These are phyloP conservation scores for Eristalinus sepulchralis DNA, from an alignment of 2,888 invertebrate species.

Conservation along the genomic window DNA sequence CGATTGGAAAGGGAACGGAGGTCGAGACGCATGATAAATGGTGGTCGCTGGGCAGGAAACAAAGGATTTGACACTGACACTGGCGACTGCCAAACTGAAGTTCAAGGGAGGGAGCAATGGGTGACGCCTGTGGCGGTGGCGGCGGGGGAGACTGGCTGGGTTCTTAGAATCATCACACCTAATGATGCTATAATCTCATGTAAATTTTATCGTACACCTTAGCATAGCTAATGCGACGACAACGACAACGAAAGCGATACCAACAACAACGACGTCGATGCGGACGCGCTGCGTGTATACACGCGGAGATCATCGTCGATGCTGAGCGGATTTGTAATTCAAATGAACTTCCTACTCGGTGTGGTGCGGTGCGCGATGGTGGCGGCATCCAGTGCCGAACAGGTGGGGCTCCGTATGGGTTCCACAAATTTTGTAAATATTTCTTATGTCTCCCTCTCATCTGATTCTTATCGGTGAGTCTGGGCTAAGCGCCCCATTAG, in stretches of 20 bases:
- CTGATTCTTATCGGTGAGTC: slow-evolving; percentile 11
- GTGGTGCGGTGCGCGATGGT: not conserved
- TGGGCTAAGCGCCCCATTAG: slow-evolving; percentile 47
- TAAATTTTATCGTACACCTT: slow-evolving; percentile 47
- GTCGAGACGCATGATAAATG: slow-evolving; percentile 21
- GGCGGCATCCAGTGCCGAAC: not conserved
- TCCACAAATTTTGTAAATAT: not conserved
- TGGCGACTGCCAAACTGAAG: not conserved
- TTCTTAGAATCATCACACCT: slow-evolving; percentile 56
- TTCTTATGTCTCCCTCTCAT: not conserved
- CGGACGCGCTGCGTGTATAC: not conserved
- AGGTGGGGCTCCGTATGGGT: slow-evolving; percentile 28
- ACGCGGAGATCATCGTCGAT: slow-evolving; percentile 8
- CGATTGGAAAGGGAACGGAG: slow-evolving; percentile 6
- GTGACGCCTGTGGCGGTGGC: not conserved
- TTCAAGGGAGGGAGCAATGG: not conserved
- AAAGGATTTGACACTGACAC: slow-evolving; percentile 51
- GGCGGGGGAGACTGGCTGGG: not conserved
- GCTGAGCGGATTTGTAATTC: slow-evolving; percentile 57
- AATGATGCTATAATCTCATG: slow-evolving; percentile 66
- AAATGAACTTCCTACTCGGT: slow-evolving; percentile 62
- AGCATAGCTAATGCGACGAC: slow-evolving; percentile 39
- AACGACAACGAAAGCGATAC: no score
- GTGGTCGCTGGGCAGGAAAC: slow-evolving; percentile 19
- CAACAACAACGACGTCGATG: not conserved